Evolutionary conservation across 1,140 invertebrate species (phyloP), one percentile per base, ranked within the genome.

Genomic region (Drosophila gunungcola): DNA sequence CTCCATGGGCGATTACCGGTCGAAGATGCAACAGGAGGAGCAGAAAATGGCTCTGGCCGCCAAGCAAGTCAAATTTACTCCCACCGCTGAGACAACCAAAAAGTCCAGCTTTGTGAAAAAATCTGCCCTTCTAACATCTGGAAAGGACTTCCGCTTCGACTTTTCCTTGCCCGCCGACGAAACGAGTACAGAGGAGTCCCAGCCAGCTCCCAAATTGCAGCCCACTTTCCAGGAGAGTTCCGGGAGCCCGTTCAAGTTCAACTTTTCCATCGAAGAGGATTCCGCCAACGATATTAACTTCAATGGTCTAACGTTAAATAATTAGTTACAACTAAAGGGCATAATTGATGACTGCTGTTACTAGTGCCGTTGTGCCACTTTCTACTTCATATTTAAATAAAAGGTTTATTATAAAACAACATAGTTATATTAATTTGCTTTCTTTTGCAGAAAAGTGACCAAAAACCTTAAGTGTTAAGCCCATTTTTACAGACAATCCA

Each of bases 11-110:
- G 95, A 96, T 91, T 96, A 96, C 79, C 93, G 96, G 76, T 92
- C 93, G 10, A 96, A 96, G 92, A 96, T 96, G 96, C 93, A 93
- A n/a, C 93, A 94, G 0, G 95, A 96, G 78, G 95, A 96, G 70
- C 95, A 95, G 65, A 96, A 95, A 92, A 90, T 93, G 58, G 82
- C 81, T 7, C 94, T 94, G 91, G 92, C 82, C 39, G 68, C 90
- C 9, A 84, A 80, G 51, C 84, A 92, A 58, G 92, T 93, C 3
- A 94, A 93, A 83, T 95, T 93, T 72, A 92, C 86, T 38, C 61
- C 73, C 6, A 25, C 80, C 3, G 27, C 82, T 2, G 81, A 79
- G n/a, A 73, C 90, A 2, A 91, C 80, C 51, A 93, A 91, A 36
- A 95, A 95, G 88, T 95, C 93, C 6, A 68, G 93, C 21, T 95